phyloP scores from a whole-genome alignment of 1,140 invertebrate species.

The Drosophila pachea region DNA sequence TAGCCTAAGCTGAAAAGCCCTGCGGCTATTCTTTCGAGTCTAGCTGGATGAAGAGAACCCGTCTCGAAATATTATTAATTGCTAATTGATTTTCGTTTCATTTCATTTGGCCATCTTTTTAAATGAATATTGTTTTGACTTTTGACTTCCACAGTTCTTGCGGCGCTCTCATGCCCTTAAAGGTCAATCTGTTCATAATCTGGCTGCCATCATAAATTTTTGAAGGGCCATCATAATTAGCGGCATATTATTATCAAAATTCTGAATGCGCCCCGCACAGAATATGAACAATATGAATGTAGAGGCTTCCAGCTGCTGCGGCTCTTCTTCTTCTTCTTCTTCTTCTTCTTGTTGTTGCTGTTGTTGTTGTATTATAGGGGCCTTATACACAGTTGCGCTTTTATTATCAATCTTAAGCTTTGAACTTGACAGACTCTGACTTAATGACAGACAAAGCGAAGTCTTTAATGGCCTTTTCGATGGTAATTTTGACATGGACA shows the following conservation, averaged over 20 bases:
- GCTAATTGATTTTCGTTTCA: constrained; percentile 62
- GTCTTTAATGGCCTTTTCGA: neutral
- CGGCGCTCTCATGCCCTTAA: constrained; percentile 66
- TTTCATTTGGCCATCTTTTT: constrained; percentile 35
- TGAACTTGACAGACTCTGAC: constrained; percentile 10
- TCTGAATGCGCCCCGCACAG: constrained; percentile 14
- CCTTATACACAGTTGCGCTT: constrained; percentile 7
- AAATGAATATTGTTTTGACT: constrained; percentile 34
- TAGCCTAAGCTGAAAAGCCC: constrained; percentile 9
- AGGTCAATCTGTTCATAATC: constrained; percentile 45
- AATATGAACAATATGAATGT: no score
- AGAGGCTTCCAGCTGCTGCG: no score
- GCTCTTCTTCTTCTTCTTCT: no score
- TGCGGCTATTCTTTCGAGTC: constrained; percentile 16
- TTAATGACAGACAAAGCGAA: constrained; percentile 10
- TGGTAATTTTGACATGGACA: no score
- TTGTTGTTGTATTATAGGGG: constrained; percentile 6
- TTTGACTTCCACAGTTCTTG: constrained; percentile 4
- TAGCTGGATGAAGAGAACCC: constrained; percentile 24
- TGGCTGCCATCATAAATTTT: constrained; percentile 36
- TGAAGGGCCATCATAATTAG: constrained; percentile 72
- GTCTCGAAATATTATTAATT: constrained; percentile 60
- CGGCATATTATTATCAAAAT: constrained; percentile 38
- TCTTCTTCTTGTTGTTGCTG: no score
- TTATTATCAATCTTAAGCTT: constrained; percentile 4